These are phyloP conservation scores for Physeter macrocephalus DNA, from an alignment of 2,113 vertebrate genomes.

Conservation along the genomic window DNA sequence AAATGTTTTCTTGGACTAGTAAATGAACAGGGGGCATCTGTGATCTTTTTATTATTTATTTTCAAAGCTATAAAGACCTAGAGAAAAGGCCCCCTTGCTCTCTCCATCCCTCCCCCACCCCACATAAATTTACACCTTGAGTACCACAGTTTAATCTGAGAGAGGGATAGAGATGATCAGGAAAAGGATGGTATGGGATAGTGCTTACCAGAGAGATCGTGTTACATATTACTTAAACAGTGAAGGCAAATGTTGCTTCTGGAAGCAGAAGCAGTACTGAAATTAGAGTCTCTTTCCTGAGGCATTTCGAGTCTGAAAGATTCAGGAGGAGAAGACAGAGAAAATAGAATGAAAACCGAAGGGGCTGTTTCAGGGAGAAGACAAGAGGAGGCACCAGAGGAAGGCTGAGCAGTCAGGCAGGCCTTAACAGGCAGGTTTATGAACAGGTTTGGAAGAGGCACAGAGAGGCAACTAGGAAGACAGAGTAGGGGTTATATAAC, in stretches of 20 bases:
- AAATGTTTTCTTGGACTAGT: background rate
- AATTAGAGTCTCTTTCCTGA: background rate
- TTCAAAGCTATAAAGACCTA: background rate
- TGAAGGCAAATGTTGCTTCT: background rate
- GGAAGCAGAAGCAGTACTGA: background rate
- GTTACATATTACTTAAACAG: slow-evolving; percentile 8
- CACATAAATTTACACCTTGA: background rate
- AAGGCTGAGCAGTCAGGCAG: background rate
- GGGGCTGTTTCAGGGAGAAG: background rate
- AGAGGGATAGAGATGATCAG: background rate
- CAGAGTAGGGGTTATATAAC: background rate
- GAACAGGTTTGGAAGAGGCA: background rate
- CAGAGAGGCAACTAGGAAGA: background rate
- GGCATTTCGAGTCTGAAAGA: background rate
- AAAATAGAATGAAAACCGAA: background rate
- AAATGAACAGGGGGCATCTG: background rate
- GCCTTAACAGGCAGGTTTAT: background rate
- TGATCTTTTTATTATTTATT: background rate
- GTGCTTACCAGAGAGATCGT: background rate
- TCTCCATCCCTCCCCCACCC: rapidly evolving
- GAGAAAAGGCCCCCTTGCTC: background rate
- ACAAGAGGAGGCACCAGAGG: background rate
- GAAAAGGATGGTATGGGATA: background rate
- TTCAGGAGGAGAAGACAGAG: background rate
- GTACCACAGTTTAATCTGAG: background rate